Conservation (phyloP, 2,113 vertebrate genomes). For the Eonycteris spelaea region DNA sequence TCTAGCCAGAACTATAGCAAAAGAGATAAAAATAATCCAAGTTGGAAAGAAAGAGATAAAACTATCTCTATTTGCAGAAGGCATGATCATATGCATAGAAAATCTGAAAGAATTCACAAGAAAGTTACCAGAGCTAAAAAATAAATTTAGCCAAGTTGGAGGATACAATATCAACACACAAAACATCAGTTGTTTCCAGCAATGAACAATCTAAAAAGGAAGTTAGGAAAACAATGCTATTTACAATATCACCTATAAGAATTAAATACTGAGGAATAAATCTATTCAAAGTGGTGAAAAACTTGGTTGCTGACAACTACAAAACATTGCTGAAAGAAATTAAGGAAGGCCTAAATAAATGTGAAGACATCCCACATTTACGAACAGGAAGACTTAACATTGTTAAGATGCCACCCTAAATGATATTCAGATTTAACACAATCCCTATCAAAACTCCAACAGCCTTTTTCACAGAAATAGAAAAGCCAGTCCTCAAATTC, state of each 20-base stretch:
- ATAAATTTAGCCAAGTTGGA: neutral
- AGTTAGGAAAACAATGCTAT: neutral
- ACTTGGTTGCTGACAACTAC: neutral
- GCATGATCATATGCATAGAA: neutral
- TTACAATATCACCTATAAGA: neutral
- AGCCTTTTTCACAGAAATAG: neutral
- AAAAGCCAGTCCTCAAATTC: neutral
- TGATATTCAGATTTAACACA: neutral
- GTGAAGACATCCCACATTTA: neutral
- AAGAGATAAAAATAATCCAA: neutral
- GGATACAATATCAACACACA: neutral
- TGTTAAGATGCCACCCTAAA: neutral
- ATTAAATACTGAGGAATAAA: neutral
- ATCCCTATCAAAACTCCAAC: neutral
- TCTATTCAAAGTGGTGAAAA: neutral
- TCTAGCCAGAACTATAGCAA: neutral
- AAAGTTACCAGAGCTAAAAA: neutral
- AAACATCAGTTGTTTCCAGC: neutral
- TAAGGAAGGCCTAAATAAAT: neutral
- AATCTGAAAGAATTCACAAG: neutral
- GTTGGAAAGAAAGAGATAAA: neutral
- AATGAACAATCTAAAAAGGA: neutral
- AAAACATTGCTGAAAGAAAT: neutral
- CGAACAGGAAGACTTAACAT: neutral
- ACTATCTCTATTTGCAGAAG: neutral